Evolutionary conservation across 2,113 vertebrate species (phyloP), one percentile per base, ranked within the genome.

Genomic region (Fulmarus glacialis): DNA sequence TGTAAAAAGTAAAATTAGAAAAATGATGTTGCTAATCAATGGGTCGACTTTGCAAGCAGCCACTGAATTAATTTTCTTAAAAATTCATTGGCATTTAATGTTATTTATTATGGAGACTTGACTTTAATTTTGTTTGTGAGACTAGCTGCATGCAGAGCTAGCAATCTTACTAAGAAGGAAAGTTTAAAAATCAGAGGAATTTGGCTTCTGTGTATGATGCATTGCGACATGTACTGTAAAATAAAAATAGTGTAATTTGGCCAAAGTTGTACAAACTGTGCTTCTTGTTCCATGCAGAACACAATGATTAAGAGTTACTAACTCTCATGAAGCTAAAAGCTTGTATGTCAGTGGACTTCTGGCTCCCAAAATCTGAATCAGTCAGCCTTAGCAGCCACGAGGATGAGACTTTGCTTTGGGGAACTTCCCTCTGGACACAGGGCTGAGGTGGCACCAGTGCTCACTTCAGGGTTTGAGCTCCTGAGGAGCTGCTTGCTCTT

Each of bases 1-100:
- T 32, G 19, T 70, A 42, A 79, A 72, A 87, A 52, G 6, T 40
- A 72, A 79, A 71, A 52, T 40, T 34, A 53, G 22, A 68, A 93
- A 91, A 84, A 79, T 29, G 3, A 71, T 45, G 15, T 42, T 87
- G 8, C 24, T 90, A 53, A 79, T 90, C 40, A 88, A 38, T 22
- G 34, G 27, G 34, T 38, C 1, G 4, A 71, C 9, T 63, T 78
- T 68, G 8, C 0, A 0, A 90, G 34, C 27, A 87, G 27, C 4
- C 34, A 59, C 11, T 72, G 64, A 87, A 89, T 67, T 85, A 50
- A 82, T 87, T 67, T 84, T 71, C 58, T 81, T 73, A 58, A 78
- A 11, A 89, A 73, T 75, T 45, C 4, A n/a, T 73, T 79, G 1
- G 0, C 26, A 47, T 52, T 18, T 48, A 68, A 68, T 48, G 19